Conservation (phyloP, 2,797 vertebrate genomes). For the Bryconaethiops microstoma region DNA sequence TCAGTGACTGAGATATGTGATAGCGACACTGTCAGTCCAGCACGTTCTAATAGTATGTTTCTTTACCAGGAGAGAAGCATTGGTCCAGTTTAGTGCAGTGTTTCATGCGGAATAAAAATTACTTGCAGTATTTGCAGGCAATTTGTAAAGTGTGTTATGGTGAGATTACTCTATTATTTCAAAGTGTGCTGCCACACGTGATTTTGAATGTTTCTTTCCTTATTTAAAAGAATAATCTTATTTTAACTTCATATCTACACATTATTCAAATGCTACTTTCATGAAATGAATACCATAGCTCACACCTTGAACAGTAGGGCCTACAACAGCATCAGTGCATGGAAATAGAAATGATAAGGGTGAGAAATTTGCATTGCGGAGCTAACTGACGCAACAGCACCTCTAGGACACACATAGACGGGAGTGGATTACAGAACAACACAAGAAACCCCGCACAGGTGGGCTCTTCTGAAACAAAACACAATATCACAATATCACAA, state of each 20-base stretch:
- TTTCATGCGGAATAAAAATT: no score
- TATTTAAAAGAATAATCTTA: background rate
- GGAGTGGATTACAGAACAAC: background rate
- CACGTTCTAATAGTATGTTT: no score
- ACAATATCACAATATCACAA: no score
- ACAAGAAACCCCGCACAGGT: background rate
- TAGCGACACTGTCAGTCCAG: no score
- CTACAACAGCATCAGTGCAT: background rate
- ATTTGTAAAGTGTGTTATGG: no score
- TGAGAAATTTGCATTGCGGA: conserved; percentile 37
- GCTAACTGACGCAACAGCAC: background rate
- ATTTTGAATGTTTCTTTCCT: background rate
- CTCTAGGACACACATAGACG: background rate
- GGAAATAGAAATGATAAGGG: conserved; percentile 29
- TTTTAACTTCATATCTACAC: background rate
- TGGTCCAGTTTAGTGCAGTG: no score
- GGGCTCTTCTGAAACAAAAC: background rate
- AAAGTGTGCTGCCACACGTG: background rate
- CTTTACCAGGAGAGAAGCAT: no score
- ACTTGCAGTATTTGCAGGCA: no score
- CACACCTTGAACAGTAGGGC: background rate
- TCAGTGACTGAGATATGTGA: no score
- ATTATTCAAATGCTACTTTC: background rate
- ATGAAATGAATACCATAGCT: background rate
- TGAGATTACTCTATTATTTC: no score